These are phyloP conservation scores for Oryctes rhinoceros DNA, from an alignment of 1,140 invertebrate species.

Conservation along the genomic window DNA sequence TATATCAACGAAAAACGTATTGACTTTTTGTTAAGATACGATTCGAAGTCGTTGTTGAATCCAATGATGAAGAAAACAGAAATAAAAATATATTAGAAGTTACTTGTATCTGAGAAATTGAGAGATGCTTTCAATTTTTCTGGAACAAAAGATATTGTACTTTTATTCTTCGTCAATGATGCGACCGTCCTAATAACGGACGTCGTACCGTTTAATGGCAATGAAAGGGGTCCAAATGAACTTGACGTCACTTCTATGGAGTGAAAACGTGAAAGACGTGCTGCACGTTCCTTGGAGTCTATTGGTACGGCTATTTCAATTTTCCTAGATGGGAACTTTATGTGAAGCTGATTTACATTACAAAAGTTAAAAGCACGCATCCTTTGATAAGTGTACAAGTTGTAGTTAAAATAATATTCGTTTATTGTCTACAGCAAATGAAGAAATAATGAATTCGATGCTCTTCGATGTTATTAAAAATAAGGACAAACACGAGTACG, in stretches of 20 bases:
- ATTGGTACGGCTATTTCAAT: background rate
- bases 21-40: too few relatives aligned
- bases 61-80: too few relatives aligned
- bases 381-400: too few relatives aligned
- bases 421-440: too few relatives aligned
- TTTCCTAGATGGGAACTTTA: background rate
- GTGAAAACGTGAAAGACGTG: background rate
- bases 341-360: background rate
- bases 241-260: background rate
- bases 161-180: background rate
- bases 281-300: background rate
- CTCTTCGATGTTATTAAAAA: too few relatives aligned
- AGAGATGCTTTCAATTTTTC: background rate
- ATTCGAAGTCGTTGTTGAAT: too few relatives aligned
- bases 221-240: background rate
- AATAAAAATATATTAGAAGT: too few relatives aligned
- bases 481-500: too few relatives aligned
- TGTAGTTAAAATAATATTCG: too few relatives aligned
- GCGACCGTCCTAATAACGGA: background rate
- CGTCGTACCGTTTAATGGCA: background rate
- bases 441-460: too few relatives aligned
- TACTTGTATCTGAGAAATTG: too few relatives aligned
- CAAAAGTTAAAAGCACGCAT: background rate
- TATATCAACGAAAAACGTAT: too few relatives aligned
- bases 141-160: background rate